Evolutionary conservation across 2,888 invertebrate species (phyloP).

Genomic region (Creontiades dilutus): DNA sequence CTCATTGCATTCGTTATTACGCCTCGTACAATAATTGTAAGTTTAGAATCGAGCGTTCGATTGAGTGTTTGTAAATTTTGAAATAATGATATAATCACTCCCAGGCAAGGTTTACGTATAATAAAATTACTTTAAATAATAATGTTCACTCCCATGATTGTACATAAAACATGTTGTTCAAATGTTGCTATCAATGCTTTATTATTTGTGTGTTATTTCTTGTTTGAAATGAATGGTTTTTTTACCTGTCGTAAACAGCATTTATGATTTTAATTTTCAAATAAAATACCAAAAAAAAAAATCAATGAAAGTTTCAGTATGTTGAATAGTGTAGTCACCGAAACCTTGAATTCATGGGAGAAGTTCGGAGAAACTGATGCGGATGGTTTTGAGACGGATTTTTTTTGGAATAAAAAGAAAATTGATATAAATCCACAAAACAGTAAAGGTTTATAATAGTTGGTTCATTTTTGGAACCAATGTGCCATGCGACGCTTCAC

Average conservation of each 20-base stretch:
- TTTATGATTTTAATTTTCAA: slow-evolving; percentile 67
- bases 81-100: slow-evolving; percentile 59
- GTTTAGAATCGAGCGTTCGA: slow-evolving; percentile 70
- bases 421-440: too few species aligned
- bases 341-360: not conserved
- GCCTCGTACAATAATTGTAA: slow-evolving; percentile 70
- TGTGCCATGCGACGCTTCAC: too few species aligned
- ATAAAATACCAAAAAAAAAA: slow-evolving; percentile 66
- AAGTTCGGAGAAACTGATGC: not conserved
- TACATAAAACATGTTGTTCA: slow-evolving; percentile 71
- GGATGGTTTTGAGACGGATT: too few species aligned
- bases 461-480: too few species aligned
- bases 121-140: slow-evolving; percentile 23
- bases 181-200: slow-evolving; percentile 68
- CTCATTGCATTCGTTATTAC: slow-evolving; percentile 51
- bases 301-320: slow-evolving; percentile 43
- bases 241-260: slow-evolving; percentile 70
- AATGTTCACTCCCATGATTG: slow-evolving; percentile 70
- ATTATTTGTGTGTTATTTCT: slow-evolving; percentile 67
- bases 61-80: slow-evolving; percentile 69
- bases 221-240: slow-evolving; percentile 64
- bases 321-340: slow-evolving; percentile 56
- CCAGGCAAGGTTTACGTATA: slow-evolving; percentile 33
- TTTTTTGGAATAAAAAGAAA: too few species aligned
- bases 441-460: too few species aligned